These are phyloP conservation scores for Alexandromys oeconomus DNA, from an alignment of 2,797 vertebrate species.

Conservation along the genomic window DNA sequence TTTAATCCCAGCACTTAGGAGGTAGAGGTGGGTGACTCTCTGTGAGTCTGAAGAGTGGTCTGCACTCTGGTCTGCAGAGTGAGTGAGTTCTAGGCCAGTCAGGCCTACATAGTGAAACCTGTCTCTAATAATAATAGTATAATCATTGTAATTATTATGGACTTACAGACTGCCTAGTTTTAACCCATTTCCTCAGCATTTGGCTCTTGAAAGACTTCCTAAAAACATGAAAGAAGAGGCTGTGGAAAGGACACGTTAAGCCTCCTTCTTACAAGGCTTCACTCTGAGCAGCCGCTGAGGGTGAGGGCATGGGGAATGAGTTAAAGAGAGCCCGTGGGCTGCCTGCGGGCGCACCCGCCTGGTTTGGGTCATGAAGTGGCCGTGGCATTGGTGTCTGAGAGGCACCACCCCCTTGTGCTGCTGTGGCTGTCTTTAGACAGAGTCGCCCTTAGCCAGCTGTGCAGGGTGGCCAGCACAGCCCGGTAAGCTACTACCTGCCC, in stretches of 20 bases:
- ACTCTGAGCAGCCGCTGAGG: neutral
- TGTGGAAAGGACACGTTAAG: neutral
- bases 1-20: neutral
- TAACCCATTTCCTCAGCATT: slow-evolving; percentile 1
- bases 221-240: neutral
- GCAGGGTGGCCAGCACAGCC: neutral
- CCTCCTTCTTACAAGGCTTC: neutral
- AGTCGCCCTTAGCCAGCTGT: neutral
- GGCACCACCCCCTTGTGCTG: neutral
- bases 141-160: neutral
- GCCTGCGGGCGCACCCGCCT: neutral
- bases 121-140: neutral
- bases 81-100: neutral
- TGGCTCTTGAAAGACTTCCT: neutral
- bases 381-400: neutral
- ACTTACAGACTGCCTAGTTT: neutral
- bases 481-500: neutral
- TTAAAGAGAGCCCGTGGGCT: neutral
- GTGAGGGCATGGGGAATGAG: neutral
- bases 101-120: neutral
- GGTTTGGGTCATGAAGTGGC: neutral
- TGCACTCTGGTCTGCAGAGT: neutral
- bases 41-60: neutral
- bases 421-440: neutral
- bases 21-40: neutral